Base-by-base conservation (phyloP, 2,888 invertebrate genomes). In the Macaria notata region DNA sequence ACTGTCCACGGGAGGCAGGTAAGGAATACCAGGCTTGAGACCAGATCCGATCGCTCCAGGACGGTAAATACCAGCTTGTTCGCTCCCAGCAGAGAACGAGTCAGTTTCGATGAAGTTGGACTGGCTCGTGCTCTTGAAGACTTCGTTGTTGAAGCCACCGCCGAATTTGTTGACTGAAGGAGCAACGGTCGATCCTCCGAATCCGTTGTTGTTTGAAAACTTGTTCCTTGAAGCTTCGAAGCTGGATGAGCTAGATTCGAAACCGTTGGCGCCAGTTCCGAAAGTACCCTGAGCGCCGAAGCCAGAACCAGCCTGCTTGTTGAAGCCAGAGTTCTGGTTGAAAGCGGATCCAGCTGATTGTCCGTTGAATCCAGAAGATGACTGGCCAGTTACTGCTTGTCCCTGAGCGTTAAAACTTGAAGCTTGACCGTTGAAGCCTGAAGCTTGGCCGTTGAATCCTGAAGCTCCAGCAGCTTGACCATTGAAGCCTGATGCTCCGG, bases 1-100 rank as follows among this genome's bases (percentile, higher is more conserved):
- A 9, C 70, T 74, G 57, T 88, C 88, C 0, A 83, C 69, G 0
- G 91, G 92, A 8, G 90, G 92, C 0, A 92, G 74, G 72, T 92
- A 92, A 5, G 90, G 92, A n/a, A 88, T 79, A 3, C 92, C 92
- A 61, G 91, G 92, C 60, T 89, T 92, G 0, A 86, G 68, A 0
- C 73, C 83, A 29, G 78, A 64, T 3, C 81, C 83, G 7, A 69
- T 61, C 0, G 78, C 70, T 0, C 88, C 90, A 7, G 90, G 88
- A 2, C 88, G 73, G 76, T 73, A 87, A 0, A 83, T 62, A 0
- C 83, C 84, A 50, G 70, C 62, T 6, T 66, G 71, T 2, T 85
- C 84, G 38, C 86, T 86, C 4, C 91, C 89, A 68, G 90, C 70
- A 0, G 86, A 79, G 69, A 84, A 84, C 0, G 84, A 80, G 59